Percentiles rank a stretch among this genome's conserved stretches.
These are phyloP conservation scores for Pelobates fuscus DNA, from an alignment of 2,113 vertebrate species.

Conservation along the genomic window DNA sequence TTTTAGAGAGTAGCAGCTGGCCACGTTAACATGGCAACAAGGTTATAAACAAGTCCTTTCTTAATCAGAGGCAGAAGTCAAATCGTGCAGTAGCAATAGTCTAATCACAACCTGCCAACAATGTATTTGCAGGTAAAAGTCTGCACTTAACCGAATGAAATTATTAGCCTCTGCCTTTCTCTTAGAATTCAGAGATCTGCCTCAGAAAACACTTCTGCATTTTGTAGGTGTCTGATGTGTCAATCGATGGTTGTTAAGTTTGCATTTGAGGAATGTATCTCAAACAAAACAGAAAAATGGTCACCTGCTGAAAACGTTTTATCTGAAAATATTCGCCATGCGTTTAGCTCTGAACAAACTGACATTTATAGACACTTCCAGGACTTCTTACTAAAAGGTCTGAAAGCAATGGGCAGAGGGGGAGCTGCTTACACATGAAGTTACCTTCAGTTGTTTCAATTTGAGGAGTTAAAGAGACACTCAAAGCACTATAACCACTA, in stretches of 20 bases:
- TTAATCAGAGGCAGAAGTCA: too few relatives aligned
- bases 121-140: not conserved
- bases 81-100: not conserved
- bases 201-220: not conserved
- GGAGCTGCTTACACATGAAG: too few relatives aligned
- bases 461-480: too few relatives aligned
- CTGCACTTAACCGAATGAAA: slow-evolving; percentile 18
- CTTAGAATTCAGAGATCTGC: not conserved
- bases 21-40: too few relatives aligned
- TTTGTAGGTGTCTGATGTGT: slow-evolving; percentile 9
- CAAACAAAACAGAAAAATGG: slow-evolving; percentile 8
- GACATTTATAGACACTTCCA: not conserved
- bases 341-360: not conserved
- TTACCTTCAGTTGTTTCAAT: too few relatives aligned
- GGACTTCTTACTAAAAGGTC: too few relatives aligned
- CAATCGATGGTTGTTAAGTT: slow-evolving; percentile 2
- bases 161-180: slow-evolving; percentile 7
- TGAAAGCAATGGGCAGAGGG: too few relatives aligned
- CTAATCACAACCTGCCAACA: slow-evolving; percentile 10
- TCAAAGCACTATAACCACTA: too few relatives aligned
- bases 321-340: not conserved
- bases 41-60: too few relatives aligned
- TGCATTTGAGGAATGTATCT: slow-evolving; percentile 23
- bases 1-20: too few relatives aligned
- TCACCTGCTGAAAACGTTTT: not conserved